A percentile compares a stretch with the other conserved stretches of the same genome.
Conservation (phyloP, 1,140 invertebrate species). For the Drosophila lacteicornis region DNA sequence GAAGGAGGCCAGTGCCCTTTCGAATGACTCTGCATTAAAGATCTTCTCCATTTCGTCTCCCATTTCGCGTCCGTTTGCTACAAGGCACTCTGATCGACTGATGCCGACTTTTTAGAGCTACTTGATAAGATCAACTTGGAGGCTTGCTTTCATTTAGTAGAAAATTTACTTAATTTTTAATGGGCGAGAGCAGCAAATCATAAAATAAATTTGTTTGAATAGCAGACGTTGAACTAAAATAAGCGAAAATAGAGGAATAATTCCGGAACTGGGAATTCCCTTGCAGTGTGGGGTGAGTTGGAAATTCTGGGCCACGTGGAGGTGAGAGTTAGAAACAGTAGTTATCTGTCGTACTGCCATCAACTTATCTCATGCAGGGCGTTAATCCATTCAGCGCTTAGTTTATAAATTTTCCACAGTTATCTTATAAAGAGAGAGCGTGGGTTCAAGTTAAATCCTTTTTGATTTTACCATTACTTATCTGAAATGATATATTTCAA, state of each 20-base stretch:
- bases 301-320: conserved; percentile 1
- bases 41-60: neutral
- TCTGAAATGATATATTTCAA: too few species aligned
- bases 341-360: neutral
- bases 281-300: too few species aligned
- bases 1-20: conserved; percentile 46
- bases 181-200: neutral
- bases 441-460: too few species aligned
- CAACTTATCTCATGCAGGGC: neutral
- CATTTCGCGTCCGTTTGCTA: conserved; percentile 25
- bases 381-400: neutral
- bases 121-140: conserved; percentile 2
- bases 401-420: neutral
- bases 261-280: neutral
- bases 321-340: neutral
- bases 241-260: neutral
- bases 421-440: neutral
- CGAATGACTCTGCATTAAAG: conserved; percentile 40
- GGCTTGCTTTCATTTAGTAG: conserved; percentile 1
- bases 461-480: too few species aligned
- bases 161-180: neutral
- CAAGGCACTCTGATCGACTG: conserved; percentile 42
- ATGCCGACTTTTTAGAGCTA: neutral
- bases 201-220: neutral
- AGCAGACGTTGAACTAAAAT: neutral